Evolutionary conservation across 2,113 vertebrate genomes (phyloP), one percentile per base, ranked within the genome.

Genomic region (Phoxinus phoxinus): DNA sequence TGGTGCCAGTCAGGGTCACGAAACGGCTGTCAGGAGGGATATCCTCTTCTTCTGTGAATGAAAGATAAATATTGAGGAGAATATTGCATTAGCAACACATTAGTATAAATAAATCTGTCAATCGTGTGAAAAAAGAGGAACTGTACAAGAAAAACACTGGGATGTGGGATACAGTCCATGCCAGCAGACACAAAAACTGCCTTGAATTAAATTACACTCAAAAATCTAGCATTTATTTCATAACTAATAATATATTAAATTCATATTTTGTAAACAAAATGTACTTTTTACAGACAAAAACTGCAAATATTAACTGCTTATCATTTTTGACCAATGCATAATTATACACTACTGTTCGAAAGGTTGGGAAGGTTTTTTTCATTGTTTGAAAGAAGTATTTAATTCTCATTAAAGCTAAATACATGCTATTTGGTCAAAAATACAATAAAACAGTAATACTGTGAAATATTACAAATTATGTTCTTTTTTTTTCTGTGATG

Each of bases 1-100:
- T 97, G 67, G 96, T 97, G 74, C 96, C 96, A 25, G 96, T 97
- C 88, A 97, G 91, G 25, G 96, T 97, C 83, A 97, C 96, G 13
- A 96, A 97, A 35, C 94, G 94, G 89, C 96, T 96, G 86, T 97
- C 96, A 84, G 92, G 90, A 65, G 94, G 95, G 91, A 94, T 87
- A 77, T 92, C 93, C 67, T 84, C 69, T n/a, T 78, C 83, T 21
- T 72, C 86, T 87, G 82, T 27, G 19, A n/a, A 65, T 9, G 25
- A 74, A 11, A 37, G 59, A 72, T 19, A 48, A 12, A 67, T 30
- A 23, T 81, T 53, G 15, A 32, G 74, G 37, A 32, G 61, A 46
- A 71, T 59, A 61, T 32, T 32, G 6, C 23, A 44, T 41, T 59
- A 25, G 61, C 51, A 58, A 35, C 11, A 8, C 19, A 3, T 19